Evolutionary conservation across 2,888 invertebrate genomes (phyloP).

Genomic region (Camponotus fellah): DNA sequence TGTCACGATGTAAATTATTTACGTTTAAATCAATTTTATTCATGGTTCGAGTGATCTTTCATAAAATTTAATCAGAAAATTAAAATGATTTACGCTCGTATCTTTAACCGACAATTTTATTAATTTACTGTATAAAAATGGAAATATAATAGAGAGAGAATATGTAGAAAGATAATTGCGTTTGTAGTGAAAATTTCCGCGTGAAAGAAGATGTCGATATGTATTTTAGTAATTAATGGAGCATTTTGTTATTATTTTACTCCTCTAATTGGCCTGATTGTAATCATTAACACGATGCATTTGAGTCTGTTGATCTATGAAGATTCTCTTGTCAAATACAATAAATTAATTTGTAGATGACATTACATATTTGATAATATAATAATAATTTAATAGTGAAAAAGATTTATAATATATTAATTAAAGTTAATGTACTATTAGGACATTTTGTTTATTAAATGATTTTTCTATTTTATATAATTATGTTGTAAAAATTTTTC

Average conservation of each 20-base stretch:
- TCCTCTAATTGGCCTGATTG: slow-evolving; percentile 5
- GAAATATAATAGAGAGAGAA: background rate
- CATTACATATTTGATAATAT: background rate
- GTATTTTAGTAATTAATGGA: background rate
- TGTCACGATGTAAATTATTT: slow-evolving; percentile 33
- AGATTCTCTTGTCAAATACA: background rate
- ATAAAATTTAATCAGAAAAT: background rate
- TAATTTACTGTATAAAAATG: background rate
- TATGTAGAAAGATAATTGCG: slow-evolving; percentile 9
- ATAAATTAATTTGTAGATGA: slow-evolving; percentile 18
- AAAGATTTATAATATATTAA: background rate
- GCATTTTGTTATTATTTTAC: background rate
- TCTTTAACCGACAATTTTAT: background rate
- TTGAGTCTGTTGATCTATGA: background rate
- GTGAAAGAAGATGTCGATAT: background rate
- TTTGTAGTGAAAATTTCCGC: background rate
- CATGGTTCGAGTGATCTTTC: background rate
- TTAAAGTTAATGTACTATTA: background rate
- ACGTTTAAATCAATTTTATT: slow-evolving; percentile 26
- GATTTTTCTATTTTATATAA: no score
- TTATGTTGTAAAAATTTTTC: no score
- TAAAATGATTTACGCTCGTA: background rate
- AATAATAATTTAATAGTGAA: background rate
- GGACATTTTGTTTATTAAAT: background rate
- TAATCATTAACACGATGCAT: slow-evolving; percentile 12